These are phyloP conservation scores for Desmodus rotundus DNA, from an alignment of 2,113 vertebrate species.

Conservation along the genomic window DNA sequence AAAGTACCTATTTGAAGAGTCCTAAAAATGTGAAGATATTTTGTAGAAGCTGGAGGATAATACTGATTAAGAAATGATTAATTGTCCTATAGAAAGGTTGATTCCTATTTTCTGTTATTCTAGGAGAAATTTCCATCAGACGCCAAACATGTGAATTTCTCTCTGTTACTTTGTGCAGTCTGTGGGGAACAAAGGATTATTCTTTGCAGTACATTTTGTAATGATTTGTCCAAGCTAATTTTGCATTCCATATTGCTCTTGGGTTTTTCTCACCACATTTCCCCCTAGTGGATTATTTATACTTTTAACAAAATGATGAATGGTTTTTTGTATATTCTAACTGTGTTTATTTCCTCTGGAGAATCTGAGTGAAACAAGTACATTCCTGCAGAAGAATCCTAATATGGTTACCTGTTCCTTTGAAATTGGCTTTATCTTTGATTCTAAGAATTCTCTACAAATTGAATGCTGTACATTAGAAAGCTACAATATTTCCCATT, in stretches of 20 bases:
- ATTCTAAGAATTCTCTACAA: conserved; percentile 61
- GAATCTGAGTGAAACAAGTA: conserved; percentile 52
- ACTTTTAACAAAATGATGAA: conserved; percentile 68
- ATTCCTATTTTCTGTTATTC: conserved; percentile 7
- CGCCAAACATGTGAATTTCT: conserved; percentile 41
- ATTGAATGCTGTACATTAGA: conserved; percentile 66
- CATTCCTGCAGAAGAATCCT: conserved; percentile 47
- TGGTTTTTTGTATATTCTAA: conserved; percentile 64
- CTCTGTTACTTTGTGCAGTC: neutral
- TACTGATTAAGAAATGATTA: neutral
- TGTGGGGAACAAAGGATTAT: conserved; percentile 29
- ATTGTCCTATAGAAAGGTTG: neutral
- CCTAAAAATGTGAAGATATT: neutral
- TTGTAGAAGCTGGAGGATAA: neutral
- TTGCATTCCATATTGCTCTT: conserved; percentile 62
- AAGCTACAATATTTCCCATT: conserved; percentile 61
- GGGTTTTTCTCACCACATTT: conserved; percentile 24
- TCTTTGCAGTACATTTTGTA: conserved; percentile 54
- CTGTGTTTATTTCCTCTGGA: conserved; percentile 63
- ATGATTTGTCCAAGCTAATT: conserved; percentile 70
- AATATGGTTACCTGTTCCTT: conserved; percentile 60
- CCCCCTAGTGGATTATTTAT: conserved; percentile 60
- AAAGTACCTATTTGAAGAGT: neutral
- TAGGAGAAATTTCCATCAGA: neutral
- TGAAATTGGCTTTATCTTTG: conserved; percentile 61